Conservation (phyloP, 92 coral and sea anemone species). For the Nematostella vectensis region DNA sequence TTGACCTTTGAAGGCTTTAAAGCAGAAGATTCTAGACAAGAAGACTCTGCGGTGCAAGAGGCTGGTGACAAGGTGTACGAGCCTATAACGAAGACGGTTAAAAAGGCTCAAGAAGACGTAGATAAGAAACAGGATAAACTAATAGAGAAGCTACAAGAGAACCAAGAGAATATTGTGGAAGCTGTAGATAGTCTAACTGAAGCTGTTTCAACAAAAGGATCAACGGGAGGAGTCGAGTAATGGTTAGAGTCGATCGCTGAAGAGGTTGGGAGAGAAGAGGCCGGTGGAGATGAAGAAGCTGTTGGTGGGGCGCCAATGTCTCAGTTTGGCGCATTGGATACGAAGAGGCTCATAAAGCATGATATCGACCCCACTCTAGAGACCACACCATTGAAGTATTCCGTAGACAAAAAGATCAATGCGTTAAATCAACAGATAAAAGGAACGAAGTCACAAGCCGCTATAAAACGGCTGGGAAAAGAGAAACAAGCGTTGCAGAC, state of each 20-base stretch:
- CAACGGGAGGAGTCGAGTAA: constrained; percentile 2
- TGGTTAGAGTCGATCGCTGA: constrained; percentile 17
- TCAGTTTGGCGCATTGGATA: background rate
- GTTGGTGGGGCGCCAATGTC: background rate
- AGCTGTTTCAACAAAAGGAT: constrained; percentile 1
- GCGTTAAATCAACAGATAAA: constrained; percentile 4
- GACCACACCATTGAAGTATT: background rate
- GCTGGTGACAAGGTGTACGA: constrained; percentile 8
- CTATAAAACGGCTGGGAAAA: background rate
- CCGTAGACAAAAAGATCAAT: background rate
- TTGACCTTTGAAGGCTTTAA: background rate
- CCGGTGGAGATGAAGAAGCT: constrained; percentile 5
- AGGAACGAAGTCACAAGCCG: constrained; percentile 2
- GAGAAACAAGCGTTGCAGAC: constrained; percentile 3
- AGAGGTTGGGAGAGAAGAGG: constrained; percentile 13
- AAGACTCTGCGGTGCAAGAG: constrained; percentile 4
- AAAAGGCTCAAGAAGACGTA: constrained; percentile 7
- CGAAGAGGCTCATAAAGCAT: background rate
- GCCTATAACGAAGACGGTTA: constrained; percentile 10
- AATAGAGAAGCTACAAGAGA: constrained; percentile 10
- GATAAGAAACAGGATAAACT: constrained; percentile 24
- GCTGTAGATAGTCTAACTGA: constrained; percentile 5
- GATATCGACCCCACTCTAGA: constrained; percentile 8
- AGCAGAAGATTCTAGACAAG: constrained; percentile 1
- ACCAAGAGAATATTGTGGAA: constrained; percentile 6